A percentile compares a stretch with the other conserved stretches of the same genome.
These are phyloP conservation scores for Lepilemur ruficaudatus DNA, from an alignment of 2,797 vertebrate species.

Conservation along the genomic window DNA sequence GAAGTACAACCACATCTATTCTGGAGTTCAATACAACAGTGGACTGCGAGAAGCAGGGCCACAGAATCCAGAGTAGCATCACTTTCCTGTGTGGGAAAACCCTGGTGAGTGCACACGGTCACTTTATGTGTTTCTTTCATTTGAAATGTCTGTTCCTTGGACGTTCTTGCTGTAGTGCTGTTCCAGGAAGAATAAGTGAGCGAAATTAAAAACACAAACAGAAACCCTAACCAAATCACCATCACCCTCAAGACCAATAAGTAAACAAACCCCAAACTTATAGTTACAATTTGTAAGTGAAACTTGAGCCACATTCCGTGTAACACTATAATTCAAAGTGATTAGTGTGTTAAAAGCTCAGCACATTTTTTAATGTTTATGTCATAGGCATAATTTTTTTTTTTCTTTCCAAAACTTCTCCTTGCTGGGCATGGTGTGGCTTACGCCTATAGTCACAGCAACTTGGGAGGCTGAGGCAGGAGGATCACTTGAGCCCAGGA, in stretches of 20 bases:
- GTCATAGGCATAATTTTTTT: neutral
- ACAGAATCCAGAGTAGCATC: slow-evolving; percentile 90
- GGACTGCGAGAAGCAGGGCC: slow-evolving; percentile 81
- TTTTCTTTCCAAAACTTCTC: neutral
- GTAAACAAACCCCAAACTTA: neutral
- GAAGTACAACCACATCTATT: slow-evolving; percentile 83
- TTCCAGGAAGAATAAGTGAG: neutral
- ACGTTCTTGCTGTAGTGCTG: rapidly evolving
- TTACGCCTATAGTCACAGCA: neutral
- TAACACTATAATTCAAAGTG: neutral
- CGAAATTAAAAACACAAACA: neutral
- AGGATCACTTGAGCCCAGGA: neutral
- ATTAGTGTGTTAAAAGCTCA: neutral
- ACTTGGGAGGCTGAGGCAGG: neutral
- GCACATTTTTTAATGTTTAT: neutral
- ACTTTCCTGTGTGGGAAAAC: slow-evolving; percentile 96
- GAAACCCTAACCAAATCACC: neutral
- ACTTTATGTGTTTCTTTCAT: neutral
- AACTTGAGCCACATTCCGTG: neutral
- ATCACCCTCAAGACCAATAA: neutral
- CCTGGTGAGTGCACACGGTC: slow-evolving; percentile 87
- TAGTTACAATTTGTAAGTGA: neutral
- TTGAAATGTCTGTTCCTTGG: neutral
- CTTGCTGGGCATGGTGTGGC: neutral
- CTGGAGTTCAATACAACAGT: slow-evolving; percentile 87